A percentile compares a stretch with the other conserved stretches of the same genome.
Conservation (phyloP, 2,888 invertebrate species). For the Camponotus fellah region DNA sequence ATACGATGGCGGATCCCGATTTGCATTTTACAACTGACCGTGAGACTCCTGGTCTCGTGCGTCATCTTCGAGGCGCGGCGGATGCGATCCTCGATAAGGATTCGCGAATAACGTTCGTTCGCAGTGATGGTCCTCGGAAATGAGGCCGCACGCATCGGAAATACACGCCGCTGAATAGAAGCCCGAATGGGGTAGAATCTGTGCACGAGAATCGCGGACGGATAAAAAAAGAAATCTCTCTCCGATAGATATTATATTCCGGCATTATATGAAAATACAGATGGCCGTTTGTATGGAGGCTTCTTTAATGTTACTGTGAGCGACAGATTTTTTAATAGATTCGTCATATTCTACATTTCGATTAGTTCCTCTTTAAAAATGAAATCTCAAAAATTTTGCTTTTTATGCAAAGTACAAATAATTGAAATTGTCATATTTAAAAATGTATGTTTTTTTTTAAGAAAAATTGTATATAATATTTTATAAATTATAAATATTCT, state of each 20-base stretch:
- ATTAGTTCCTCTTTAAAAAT: not conserved
- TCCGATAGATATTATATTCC: constrained; percentile 19
- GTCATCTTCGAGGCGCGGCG: constrained; percentile 25
- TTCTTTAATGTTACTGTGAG: not conserved
- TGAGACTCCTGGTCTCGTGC: not conserved
- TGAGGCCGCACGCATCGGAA: constrained; percentile 24
- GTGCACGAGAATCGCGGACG: not conserved
- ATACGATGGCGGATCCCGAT: constrained; percentile 56
- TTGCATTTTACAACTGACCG: constrained; percentile 67
- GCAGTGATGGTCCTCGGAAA: not conserved
- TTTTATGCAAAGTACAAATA: not conserved
- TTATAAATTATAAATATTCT: no score
- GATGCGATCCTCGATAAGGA: constrained; percentile 25
- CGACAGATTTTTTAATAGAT: not conserved
- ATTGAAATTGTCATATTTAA: not conserved
- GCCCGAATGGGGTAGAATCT: not conserved
- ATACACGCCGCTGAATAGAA: not conserved
- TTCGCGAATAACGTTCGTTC: constrained; percentile 16
- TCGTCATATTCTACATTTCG: not conserved
- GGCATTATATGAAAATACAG: constrained; percentile 21
- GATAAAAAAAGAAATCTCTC: not conserved
- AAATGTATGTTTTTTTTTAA: not conserved
- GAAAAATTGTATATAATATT: no score
- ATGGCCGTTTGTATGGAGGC: not conserved
- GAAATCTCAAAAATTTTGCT: not conserved